Base-by-base conservation (phyloP, 2,797 vertebrate species). In the Hipposideros larvatus region DNA sequence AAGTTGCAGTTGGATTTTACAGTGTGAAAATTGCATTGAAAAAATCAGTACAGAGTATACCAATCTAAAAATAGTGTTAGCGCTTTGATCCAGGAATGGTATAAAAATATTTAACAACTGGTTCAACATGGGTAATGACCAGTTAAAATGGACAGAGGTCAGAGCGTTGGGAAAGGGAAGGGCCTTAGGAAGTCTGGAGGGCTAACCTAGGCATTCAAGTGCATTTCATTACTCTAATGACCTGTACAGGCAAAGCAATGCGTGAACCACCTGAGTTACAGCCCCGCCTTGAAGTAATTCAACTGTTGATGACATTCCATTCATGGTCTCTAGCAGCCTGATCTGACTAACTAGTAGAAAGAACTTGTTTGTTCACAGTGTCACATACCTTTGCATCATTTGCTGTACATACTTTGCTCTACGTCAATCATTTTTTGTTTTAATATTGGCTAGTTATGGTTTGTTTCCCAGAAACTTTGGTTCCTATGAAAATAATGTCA, bases 401-500 rank as follows among this genome's bases (percentile, higher is more conserved):
- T 88, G 14, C 11, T 71, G 18, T 15, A 43, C 4, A 11, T 16
- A 51, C 16, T 46, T 71, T 74, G 21, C 59, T 70, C 13, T 75
- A 4, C 28, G 43, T 53, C 22, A 66, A 2, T 92, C 61, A 63
- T 19, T 80, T 37, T 63, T 8, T 13, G 2, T 59, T 74, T 79
- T 91, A 87, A 83, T 10, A 14, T 68, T 87, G 65, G 13, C 55
- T 77, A n/a, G 10, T 63, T 90, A 53, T 37, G 15, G 22, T 68
- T 90, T 80, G n/a, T 74, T 95, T 93, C 87, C 26, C 24, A 80
- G 83, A 92, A 93, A 74, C 7, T 34, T 77, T 85, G 48, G 88
- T 68, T 90, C 37, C 28, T 43, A 79, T 84, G 46, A 94, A 95
- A 96, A 91, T 92, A 83, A 92, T 59, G 57, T 94, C 66, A 94